A percentile compares a stretch with the other conserved stretches of the same genome.
Evolutionary conservation across 2,797 vertebrate genomes (phyloP).

Genomic region (Thamnophis elegans): DNA sequence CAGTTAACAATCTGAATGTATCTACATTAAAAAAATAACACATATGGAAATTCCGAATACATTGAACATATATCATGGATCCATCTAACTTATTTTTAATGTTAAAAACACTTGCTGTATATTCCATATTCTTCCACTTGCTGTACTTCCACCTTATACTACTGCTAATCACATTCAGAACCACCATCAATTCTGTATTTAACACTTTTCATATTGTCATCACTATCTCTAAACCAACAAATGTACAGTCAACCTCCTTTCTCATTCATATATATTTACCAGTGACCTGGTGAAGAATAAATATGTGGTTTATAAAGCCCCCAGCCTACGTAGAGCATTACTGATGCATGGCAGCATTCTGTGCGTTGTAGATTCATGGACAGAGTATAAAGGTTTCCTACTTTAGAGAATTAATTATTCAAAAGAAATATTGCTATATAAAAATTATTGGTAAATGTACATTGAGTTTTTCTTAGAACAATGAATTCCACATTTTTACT

Average conservation of each 20-base stretch:
- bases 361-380: background rate
- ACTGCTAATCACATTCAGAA: background rate
- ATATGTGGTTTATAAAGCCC: background rate
- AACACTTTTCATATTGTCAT: background rate
- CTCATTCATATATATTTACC: background rate
- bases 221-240: background rate
- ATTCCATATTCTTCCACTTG: background rate
- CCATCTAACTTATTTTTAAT: background rate
- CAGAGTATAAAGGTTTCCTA: background rate
- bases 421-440: background rate
- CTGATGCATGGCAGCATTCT: background rate
- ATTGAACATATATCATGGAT: background rate
- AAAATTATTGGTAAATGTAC: background rate
- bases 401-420: background rate
- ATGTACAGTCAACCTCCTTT: background rate
- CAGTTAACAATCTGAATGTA: background rate
- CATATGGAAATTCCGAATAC: background rate
- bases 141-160: background rate
- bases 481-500: background rate
- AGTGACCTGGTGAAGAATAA: background rate
- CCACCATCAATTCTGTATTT: background rate
- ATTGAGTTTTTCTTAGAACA: background rate
- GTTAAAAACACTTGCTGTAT: background rate
- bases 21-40: background rate
- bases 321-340: background rate